Conservation (phyloP, 2,888 invertebrate species). For the Cyrtodaria siliqua region DNA sequence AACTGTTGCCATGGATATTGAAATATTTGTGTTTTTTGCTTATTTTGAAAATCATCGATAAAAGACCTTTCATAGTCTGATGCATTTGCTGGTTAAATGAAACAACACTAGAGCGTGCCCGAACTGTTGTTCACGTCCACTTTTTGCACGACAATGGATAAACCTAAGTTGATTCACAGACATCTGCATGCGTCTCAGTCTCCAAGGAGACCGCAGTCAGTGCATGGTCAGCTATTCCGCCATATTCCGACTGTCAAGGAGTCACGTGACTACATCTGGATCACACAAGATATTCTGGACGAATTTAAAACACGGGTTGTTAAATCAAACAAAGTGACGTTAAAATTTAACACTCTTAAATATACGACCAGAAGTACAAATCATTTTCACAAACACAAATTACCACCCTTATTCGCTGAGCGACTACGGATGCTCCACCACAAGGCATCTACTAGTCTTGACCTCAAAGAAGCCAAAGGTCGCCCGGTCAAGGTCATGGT, state of each 20-base stretch:
- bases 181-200: background rate
- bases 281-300: slow-evolving; percentile 13
- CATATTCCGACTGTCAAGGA: background rate
- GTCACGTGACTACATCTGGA: slow-evolving; percentile 9
- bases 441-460: slow-evolving; percentile 20
- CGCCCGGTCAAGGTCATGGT: slow-evolving; percentile 42
- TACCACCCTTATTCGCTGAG: slow-evolving; percentile 5
- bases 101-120: no score
- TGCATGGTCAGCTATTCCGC: slow-evolving; percentile 7
- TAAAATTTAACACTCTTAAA: slow-evolving; percentile 8
- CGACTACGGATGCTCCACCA: slow-evolving; percentile 11
- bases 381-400: background rate
- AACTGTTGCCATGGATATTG: no score
- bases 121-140: no score
- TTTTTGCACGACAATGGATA: no score
- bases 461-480: slow-evolving; percentile 10
- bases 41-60: no score
- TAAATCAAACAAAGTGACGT: background rate
- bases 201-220: slow-evolving; percentile 1
- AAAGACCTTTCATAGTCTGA: no score
- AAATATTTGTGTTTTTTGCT: no score
- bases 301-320: slow-evolving; percentile 6
- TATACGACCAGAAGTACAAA: background rate
- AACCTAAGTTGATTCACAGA: background rate
- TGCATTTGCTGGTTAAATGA: no score